These are phyloP conservation scores for Molossus molossus DNA, from an alignment of 2,797 vertebrate species.

Conservation along the genomic window DNA sequence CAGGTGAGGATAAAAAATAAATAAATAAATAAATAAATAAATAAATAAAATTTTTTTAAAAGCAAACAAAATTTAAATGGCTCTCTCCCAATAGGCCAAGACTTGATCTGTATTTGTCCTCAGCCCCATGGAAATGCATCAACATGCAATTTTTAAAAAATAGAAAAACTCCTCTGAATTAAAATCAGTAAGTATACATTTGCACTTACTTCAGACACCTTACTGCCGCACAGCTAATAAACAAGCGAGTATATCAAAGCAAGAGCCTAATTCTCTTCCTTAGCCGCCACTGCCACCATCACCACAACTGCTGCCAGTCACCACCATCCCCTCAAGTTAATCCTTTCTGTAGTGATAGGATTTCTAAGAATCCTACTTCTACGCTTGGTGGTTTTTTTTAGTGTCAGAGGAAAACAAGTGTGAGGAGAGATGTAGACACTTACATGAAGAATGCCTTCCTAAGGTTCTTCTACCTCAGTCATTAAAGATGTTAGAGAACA, in stretches of 20 bases:
- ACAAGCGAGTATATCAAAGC: neutral
- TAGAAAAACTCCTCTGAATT: neutral
- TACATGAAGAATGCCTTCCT: constrained; percentile 39
- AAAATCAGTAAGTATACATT: neutral
- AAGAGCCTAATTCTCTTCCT: neutral
- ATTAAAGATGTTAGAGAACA: constrained; percentile 28
- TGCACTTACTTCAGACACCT: neutral
- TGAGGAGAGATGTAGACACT: neutral
- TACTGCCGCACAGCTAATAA: neutral
- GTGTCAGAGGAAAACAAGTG: neutral
- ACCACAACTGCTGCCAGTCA: no score
- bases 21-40: no score
- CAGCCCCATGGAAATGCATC: constrained; percentile 39
- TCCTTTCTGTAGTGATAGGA: neutral
- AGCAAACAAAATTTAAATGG: constrained; percentile 48
- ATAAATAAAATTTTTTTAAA: no score
- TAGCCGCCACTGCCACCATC: no score
- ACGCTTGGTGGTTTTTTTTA: neutral
- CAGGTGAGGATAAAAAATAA: no score
- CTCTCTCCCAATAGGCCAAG: neutral
- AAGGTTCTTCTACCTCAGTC: neutral
- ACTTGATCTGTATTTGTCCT: neutral
- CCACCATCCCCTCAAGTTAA: neutral
- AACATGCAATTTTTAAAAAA: neutral
- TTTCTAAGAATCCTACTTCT: neutral